phyloP scores from a whole-genome alignment of 2,113 vertebrate genomes.

The Rutilus rutilus region DNA sequence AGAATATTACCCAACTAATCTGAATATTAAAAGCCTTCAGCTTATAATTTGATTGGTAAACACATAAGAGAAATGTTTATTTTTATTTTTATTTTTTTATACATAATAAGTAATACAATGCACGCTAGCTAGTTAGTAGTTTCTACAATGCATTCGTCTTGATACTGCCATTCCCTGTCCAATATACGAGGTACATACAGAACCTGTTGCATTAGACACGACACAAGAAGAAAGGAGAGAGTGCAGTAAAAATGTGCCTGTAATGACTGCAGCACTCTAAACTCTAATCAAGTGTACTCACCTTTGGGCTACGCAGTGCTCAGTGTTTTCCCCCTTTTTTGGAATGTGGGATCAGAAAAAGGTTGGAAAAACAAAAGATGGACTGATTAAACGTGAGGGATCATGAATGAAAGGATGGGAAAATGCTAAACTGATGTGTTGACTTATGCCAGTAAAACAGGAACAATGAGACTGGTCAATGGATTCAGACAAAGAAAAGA shows the following conservation, averaged over 20 bases:
- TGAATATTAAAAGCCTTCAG: conserved; percentile 1
- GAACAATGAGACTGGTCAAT: background rate
- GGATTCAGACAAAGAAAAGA: conserved; percentile 29
- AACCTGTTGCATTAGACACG: conserved; percentile 39
- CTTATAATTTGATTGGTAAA: background rate
- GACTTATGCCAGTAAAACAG: conserved; percentile 48
- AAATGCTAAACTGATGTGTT: conserved; percentile 27
- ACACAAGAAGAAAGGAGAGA: background rate
- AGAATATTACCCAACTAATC: background rate
- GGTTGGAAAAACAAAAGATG: conserved; percentile 49
- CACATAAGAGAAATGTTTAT: background rate
- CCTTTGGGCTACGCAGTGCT: conserved; percentile 57
- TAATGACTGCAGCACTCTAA: conserved; percentile 44
- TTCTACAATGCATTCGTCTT: background rate
- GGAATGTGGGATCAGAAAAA: conserved; percentile 17
- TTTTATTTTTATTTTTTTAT: too few relatives aligned
- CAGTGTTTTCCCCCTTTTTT: conserved; percentile 10
- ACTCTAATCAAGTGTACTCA: conserved; percentile 56
- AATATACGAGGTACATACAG: conserved; percentile 15
- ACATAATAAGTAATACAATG: background rate
- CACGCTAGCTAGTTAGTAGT: background rate
- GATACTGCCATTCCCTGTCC: conserved; percentile 31
- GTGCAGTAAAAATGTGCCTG: conserved; percentile 6
- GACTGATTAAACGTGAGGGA: conserved; percentile 40
- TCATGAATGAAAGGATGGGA: conserved; percentile 23